Evolutionary conservation across 2,888 invertebrate species (phyloP).

Genomic region (Dolichomitus sp.): DNA sequence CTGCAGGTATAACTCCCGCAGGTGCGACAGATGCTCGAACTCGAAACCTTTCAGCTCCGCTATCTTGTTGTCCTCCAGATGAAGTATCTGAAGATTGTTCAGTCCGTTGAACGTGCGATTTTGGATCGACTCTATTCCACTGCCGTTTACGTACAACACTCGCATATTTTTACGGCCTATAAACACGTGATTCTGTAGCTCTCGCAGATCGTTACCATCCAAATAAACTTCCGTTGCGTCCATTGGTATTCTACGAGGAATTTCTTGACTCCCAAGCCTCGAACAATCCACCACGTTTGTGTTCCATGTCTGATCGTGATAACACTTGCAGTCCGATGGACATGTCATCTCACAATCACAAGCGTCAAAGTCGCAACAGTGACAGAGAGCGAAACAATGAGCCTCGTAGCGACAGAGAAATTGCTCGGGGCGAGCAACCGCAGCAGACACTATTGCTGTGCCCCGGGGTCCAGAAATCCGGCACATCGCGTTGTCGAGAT

Average conservation of each 20-base stretch:
- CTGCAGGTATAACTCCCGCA: constrained; percentile 94
- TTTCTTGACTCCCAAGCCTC: constrained; percentile 91
- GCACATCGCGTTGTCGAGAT: constrained; percentile 95
- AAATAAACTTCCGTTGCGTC: constrained; percentile 97
- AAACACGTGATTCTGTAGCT: constrained; percentile 95
- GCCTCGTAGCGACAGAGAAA: constrained; percentile 97
- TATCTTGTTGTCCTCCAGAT: constrained; percentile 95
- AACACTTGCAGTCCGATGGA: constrained; percentile 97
- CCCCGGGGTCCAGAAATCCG: constrained; percentile 94
- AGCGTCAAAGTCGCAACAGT: constrained; percentile 98
- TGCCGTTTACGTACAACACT: constrained; percentile 94
- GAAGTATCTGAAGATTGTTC: constrained; percentile 92
- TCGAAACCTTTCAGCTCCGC: constrained; percentile 93
- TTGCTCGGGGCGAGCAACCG: constrained; percentile 92
- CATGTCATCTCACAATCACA: constrained; percentile 99
- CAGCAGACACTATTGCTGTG: constrained; percentile 92
- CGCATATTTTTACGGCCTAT: constrained; percentile 96
- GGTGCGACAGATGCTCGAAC: constrained; percentile 92
- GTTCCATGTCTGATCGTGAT: constrained; percentile 97
- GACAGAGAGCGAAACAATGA: constrained; percentile 97
- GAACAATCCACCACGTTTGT: constrained; percentile 97
- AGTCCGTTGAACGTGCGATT: constrained; percentile 97
- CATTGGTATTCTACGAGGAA: constrained; percentile 96
- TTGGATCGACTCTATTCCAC: constrained; percentile 94
- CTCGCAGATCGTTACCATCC: constrained; percentile 95